phyloP scores from a whole-genome alignment of 2,797 vertebrate species.

The Cuculus canorus region DNA sequence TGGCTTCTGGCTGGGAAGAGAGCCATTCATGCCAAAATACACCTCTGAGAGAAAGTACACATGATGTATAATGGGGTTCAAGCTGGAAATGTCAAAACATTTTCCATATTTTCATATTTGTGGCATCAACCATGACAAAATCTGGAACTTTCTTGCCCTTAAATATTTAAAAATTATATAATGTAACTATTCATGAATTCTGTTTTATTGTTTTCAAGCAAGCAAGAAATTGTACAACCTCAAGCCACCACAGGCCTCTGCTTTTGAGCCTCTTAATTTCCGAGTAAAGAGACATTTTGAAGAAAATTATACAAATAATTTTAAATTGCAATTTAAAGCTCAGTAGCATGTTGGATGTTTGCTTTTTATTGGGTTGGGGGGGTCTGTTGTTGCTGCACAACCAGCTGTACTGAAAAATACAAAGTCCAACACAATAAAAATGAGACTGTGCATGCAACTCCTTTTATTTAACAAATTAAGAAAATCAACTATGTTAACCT shows the following conservation, averaged over 20 bases:
- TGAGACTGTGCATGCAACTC: no score
- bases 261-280: not conserved
- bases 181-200: not conserved
- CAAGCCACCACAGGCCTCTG: not conserved
- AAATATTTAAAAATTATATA: constrained; percentile 5
- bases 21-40: constrained; percentile 58
- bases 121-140: constrained; percentile 48
- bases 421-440: no score
- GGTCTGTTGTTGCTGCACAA: not conserved
- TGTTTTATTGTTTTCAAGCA: not conserved
- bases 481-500: no score
- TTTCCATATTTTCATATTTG: constrained; percentile 53
- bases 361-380: not conserved
- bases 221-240: not conserved
- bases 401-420: not conserved
- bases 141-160: not conserved
- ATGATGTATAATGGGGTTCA: constrained; percentile 1
- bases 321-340: not conserved
- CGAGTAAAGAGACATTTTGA: not conserved
- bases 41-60: constrained; percentile 55
- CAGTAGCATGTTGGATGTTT: not conserved
- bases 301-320: not conserved
- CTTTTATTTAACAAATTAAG: no score
- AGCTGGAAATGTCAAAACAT: constrained; percentile 62
- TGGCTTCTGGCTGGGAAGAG: constrained; percentile 53